phyloP scores from a whole-genome alignment of 1,140 invertebrate species.

The Cherax quadricarinatus region DNA sequence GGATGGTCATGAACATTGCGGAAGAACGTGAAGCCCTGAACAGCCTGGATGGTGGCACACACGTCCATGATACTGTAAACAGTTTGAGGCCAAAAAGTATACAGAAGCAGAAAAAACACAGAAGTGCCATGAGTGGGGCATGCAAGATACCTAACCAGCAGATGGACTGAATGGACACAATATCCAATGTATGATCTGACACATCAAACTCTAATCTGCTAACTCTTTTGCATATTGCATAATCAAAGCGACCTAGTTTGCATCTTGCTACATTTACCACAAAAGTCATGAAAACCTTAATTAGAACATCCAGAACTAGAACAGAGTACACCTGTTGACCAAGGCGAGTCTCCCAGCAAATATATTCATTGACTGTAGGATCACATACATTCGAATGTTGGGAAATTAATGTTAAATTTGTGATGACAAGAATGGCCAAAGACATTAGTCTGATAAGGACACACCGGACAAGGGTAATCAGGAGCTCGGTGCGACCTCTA shows the following conservation, averaged over 20 bases:
- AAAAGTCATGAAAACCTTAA: slow-evolving; percentile 83
- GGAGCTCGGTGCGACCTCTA: slow-evolving; percentile 82
- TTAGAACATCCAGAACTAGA: slow-evolving; percentile 84
- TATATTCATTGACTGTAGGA: not conserved
- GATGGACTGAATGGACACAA: slow-evolving; percentile 88
- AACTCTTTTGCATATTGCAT: slow-evolving; percentile 13
- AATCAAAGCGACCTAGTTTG: slow-evolving; percentile 6
- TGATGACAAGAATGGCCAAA: slow-evolving; percentile 84
- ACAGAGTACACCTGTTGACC: slow-evolving; percentile 92
- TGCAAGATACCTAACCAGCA: slow-evolving; percentile 92
- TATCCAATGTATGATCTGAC: slow-evolving; percentile 89
- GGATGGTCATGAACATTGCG: slow-evolving; percentile 61
- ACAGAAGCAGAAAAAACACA: slow-evolving; percentile 43
- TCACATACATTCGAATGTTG: not conserved
- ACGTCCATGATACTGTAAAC: slow-evolving; percentile 84
- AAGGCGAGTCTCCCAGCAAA: slow-evolving; percentile 93
- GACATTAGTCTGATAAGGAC: slow-evolving; percentile 78
- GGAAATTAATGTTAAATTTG: slow-evolving; percentile 28
- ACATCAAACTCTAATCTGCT: slow-evolving; percentile 86
- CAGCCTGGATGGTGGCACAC: slow-evolving; percentile 83
- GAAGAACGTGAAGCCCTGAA: slow-evolving; percentile 87
- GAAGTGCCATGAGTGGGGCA: slow-evolving; percentile 85
- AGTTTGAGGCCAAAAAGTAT: slow-evolving; percentile 89
- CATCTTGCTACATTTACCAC: slow-evolving; percentile 78
- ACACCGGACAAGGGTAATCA: slow-evolving; percentile 84